A percentile compares a stretch with the other conserved stretches of the same genome.
These are phyloP conservation scores for Meloidogyne floridensis DNA, from an alignment of 1,140 invertebrate genomes.

Conservation along the genomic window DNA sequence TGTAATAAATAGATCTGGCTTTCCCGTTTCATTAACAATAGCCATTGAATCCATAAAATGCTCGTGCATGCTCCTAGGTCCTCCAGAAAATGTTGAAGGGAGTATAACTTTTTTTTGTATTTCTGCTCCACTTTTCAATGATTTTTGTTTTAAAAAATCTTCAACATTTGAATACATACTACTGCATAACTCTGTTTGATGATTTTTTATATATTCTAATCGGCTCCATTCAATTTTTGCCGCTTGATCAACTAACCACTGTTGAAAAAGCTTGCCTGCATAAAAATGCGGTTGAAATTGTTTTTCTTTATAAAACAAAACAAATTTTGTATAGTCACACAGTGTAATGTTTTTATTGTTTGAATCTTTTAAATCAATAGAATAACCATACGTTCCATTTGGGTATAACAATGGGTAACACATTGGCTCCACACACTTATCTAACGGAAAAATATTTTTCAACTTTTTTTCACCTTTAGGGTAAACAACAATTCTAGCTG, in stretches of 20 bases:
- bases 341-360: constrained; percentile 18
- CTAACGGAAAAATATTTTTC: too few species aligned
- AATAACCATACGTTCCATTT: constrained; percentile 25
- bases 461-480: too few species aligned
- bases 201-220: constrained; percentile 15
- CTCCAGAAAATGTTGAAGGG: constrained; percentile 17
- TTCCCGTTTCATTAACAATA: too few species aligned
- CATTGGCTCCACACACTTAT: too few species aligned
- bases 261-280: constrained; percentile 31
- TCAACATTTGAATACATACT: neutral
- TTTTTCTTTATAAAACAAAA: constrained; percentile 13
- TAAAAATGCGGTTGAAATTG: constrained; percentile 12
- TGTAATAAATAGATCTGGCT: too few species aligned
- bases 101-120: constrained; percentile 15
- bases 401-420: constrained; percentile 33
- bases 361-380: constrained; percentile 21
- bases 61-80: constrained; percentile 5
- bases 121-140: neutral
- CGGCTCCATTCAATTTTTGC: constrained; percentile 23
- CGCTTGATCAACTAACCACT: constrained; percentile 27
- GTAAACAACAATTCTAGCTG: too few species aligned
- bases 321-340: constrained; percentile 23
- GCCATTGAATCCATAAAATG: constrained; percentile 19
- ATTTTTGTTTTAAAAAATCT: constrained; percentile 24
- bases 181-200: constrained; percentile 13